A percentile compares a stretch with the other conserved stretches of the same genome.
Evolutionary conservation across 2,113 vertebrate species (phyloP).

Genomic region (Mormoops blainvillei): DNA sequence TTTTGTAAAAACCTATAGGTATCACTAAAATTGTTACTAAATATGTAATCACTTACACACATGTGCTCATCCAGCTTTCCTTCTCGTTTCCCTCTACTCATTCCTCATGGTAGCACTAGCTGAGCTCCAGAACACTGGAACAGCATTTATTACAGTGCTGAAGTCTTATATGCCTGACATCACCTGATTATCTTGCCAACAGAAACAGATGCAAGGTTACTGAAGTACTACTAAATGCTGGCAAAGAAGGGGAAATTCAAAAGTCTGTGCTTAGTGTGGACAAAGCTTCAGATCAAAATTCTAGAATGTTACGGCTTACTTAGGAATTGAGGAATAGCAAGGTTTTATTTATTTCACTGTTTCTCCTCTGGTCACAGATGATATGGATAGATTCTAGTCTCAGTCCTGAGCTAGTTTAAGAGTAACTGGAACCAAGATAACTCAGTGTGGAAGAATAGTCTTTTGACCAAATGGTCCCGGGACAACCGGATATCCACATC

Average conservation of each 20-base stretch:
- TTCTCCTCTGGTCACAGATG: neutral
- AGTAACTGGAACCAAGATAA: slow-evolving; percentile 12
- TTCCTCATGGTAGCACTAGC: neutral
- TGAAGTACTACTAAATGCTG: neutral
- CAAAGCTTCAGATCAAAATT: neutral
- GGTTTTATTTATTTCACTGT: slow-evolving; percentile 21
- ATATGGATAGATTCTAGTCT: slow-evolving; percentile 16
- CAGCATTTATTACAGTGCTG: neutral
- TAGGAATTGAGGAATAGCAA: neutral
- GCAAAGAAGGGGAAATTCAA: neutral
- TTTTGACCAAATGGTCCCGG: neutral
- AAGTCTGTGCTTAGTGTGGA: slow-evolving; percentile 21
- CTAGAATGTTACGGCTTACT: neutral
- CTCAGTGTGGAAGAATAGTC: neutral
- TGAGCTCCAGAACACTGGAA: neutral
- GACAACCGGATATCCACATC: neutral
- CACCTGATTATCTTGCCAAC: neutral
- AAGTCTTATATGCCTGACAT: neutral
- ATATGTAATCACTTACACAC: neutral
- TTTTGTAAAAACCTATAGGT: neutral
- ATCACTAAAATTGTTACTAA: neutral
- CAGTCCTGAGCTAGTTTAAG: slow-evolving; percentile 14
- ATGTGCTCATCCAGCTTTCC: neutral
- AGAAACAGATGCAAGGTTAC: neutral
- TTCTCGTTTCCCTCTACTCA: rapidly evolving